Percentiles rank a stretch among this genome's conserved stretches.
These are phyloP conservation scores for Parasteatoda tepidariorum DNA, from an alignment of 1,140 invertebrate genomes.

Conservation along the genomic window DNA sequence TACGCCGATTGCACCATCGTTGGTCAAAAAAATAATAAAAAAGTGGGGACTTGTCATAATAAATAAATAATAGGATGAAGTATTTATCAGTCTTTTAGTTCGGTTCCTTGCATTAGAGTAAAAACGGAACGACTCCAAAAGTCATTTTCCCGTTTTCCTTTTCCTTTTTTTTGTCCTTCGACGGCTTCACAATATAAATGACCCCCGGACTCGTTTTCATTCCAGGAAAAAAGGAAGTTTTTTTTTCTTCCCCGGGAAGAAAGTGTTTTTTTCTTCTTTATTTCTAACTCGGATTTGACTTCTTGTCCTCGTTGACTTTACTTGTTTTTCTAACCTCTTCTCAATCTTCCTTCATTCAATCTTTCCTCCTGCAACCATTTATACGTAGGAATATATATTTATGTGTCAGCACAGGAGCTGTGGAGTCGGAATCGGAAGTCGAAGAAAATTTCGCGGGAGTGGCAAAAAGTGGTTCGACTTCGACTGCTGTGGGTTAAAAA, in stretches of 20 bases:
- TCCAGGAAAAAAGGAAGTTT: neutral
- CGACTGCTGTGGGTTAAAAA: no score
- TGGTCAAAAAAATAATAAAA: neutral
- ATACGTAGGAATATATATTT: conserved; percentile 1
- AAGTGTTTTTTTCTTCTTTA: no score
- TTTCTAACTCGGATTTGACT: neutral
- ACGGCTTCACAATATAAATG: neutral
- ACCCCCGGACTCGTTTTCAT: neutral
- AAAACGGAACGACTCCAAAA: neutral
- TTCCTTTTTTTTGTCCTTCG: neutral
- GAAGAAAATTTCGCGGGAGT: no score
- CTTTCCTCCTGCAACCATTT: no score
- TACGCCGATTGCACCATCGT: no score
- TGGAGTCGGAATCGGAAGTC: neutral
- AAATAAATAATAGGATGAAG: neutral
- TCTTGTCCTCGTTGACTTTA: neutral
- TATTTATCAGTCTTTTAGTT: neutral
- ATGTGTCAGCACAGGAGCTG: neutral
- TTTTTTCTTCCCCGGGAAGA: neutral
- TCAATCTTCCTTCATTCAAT: neutral
- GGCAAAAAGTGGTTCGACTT: no score
- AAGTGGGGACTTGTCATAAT: neutral
- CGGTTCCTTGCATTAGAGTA: neutral
- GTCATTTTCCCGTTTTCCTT: neutral
- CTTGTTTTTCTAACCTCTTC: neutral